Evolutionary conservation across 2,888 invertebrate species (phyloP), one percentile per base, ranked within the genome.

Genomic region (Drosophila prostipennis): DNA sequence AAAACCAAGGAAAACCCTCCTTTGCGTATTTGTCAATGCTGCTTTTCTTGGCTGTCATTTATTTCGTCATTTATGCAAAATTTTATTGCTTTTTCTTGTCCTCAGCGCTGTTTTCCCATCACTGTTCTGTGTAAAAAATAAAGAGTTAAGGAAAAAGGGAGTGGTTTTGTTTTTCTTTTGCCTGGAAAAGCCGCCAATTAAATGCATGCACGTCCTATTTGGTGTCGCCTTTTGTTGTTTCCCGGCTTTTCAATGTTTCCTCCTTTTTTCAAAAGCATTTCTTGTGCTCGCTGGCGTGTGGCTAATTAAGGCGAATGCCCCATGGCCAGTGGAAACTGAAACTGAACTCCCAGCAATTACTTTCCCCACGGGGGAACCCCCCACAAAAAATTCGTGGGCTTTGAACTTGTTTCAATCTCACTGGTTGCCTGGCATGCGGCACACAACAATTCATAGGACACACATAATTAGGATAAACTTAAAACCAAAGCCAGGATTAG

Each of bases 61-160:
- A 87, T 86, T 89, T 89, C 81, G 79, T 89, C 85, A 89, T 87
- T 89, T 89, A 88, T 85, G 89, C 86, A 84, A 84, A 85, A 84
- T 78, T 84, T 82, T 85, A 89, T 84, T 89, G 86, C 88, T 73
- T 79, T 87, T 72, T 59, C 78, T 83, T 34, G 19, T 19, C 19
- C 19, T 19, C 19, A 19, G 19, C 19, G 19, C 2, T 19, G 32
- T 65, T 49, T 46, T 48, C 6, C 39, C 34, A 23, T n/a, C 32
- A n/a, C 13, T 23, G 32, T 37, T 43, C 68, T 43, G 5, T 37
- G 10, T 26, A 0, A 26, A 26, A 19, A 29, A 13, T 49, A 16
- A 59, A 52, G 72, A 46, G 60, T 72, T 69, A 16, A 29, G 29
- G 19, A 23, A 52, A 46, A 34, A 11, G 40, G 26, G 19, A 72